Evolutionary conservation across 2,888 invertebrate species (phyloP).

Genomic region (Melanophora roralis): DNA sequence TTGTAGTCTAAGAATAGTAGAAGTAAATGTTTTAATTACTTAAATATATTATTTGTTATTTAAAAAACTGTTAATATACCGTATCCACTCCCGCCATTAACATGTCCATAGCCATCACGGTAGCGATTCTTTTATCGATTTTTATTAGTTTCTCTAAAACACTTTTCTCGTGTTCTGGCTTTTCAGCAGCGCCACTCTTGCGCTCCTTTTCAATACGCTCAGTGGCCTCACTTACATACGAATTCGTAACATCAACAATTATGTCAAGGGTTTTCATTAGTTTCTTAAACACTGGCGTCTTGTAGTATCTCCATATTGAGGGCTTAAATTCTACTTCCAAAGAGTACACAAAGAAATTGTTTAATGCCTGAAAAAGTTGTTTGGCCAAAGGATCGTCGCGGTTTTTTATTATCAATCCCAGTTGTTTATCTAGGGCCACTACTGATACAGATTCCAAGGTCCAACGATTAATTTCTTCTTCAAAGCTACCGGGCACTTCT

Average conservation of each 20-base stretch:
- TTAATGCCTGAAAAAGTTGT: conserved; percentile 64
- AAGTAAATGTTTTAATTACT: not conserved
- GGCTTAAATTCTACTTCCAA: conserved; percentile 68
- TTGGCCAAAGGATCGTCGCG: conserved; percentile 59
- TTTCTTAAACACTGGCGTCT: conserved; percentile 67
- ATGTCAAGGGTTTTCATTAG: conserved; percentile 67
- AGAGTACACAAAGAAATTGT: conserved; percentile 53
- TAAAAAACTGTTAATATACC: conserved; percentile 77
- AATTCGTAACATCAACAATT: conserved; percentile 66
- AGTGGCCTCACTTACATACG: conserved; percentile 73
- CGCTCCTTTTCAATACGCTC: conserved; percentile 65
- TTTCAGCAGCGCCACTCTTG: conserved; percentile 61
- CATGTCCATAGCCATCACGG: conserved; percentile 85
- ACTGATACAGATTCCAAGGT: conserved; percentile 79
- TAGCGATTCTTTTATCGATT: conserved; percentile 81
- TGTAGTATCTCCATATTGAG: conserved; percentile 66
- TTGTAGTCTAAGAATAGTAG: conserved; percentile 71
- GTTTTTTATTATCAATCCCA: conserved; percentile 67
- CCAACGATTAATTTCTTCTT: conserved; percentile 79
- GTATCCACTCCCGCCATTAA: conserved; percentile 85
- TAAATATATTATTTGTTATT: not conserved
- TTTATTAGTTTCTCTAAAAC: conserved; percentile 82
- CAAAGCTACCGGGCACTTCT: conserved; percentile 77
- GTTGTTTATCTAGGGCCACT: conserved; percentile 76
- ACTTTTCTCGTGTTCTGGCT: conserved; percentile 76